Conservation (phyloP, 2,113 vertebrate genomes). For the Apodemus sylvaticus region DNA sequence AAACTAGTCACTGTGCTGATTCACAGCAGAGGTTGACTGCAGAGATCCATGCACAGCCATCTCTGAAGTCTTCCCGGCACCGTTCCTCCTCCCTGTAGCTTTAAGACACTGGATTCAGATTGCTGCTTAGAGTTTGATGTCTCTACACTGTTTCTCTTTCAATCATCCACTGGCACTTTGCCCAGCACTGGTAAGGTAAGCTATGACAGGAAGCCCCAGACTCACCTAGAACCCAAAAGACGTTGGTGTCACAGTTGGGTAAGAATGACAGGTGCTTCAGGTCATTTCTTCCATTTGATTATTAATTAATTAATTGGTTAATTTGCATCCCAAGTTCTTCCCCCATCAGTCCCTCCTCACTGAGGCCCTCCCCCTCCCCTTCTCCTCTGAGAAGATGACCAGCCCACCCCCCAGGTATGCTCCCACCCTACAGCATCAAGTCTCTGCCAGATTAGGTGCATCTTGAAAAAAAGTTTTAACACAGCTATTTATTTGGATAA, state of each 20-base stretch:
- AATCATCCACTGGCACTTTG: neutral
- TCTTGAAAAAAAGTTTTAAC: slow-evolving; percentile 5
- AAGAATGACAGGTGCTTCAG: neutral
- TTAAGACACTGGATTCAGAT: neutral
- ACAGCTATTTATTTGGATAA: neutral
- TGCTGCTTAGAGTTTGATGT: slow-evolving; percentile 8
- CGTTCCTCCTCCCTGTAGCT: neutral
- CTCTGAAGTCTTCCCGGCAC: neutral
- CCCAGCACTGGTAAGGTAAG: neutral
- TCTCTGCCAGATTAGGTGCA: too few species aligned
- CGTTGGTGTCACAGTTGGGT: neutral
- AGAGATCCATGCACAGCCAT: neutral
- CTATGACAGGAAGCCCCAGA: neutral
- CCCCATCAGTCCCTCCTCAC: too few species aligned
- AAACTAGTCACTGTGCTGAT: neutral
- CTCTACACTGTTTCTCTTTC: neutral
- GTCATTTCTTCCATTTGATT: neutral
- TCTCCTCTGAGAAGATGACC: too few species aligned
- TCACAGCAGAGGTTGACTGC: neutral
- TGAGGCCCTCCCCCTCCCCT: too few species aligned
- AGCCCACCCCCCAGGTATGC: too few species aligned
- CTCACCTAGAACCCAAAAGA: slow-evolving; percentile 10
- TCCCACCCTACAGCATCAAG: too few species aligned
- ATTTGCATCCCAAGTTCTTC: too few species aligned
- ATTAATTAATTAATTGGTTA: too few species aligned